Evolutionary conservation across 2,888 invertebrate species (phyloP).

Genomic region (Diabrotica balteata): DNA sequence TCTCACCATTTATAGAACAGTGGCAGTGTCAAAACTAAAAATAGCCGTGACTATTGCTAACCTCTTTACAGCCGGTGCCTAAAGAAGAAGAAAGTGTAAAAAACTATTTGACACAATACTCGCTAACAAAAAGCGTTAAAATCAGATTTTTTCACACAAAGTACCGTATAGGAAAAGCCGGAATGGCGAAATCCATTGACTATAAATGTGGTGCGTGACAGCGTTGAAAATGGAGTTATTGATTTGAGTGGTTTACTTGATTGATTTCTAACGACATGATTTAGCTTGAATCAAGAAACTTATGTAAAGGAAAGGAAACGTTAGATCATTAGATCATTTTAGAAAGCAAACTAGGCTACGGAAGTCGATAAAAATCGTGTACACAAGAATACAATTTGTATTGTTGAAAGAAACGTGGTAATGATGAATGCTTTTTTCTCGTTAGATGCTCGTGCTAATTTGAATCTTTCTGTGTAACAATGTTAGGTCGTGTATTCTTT

Average conservation of each 20-base stretch:
- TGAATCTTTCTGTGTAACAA: neutral
- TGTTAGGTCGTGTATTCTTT: too few species aligned
- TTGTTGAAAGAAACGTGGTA: conserved; percentile 2
- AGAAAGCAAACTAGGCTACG: conserved; percentile 23
- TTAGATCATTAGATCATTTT: conserved; percentile 22
- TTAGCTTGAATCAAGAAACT: conserved; percentile 11
- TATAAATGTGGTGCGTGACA: neutral
- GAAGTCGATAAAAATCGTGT: conserved; percentile 23
- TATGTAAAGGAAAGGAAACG: conserved; percentile 21
- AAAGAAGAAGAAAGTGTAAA: too few species aligned
- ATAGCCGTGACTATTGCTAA: too few species aligned
- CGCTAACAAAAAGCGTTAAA: too few species aligned
- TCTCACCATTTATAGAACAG: too few species aligned
- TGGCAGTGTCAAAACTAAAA: too few species aligned
- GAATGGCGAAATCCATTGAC: too few species aligned
- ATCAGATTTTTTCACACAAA: too few species aligned
- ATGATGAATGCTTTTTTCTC: conserved; percentile 9
- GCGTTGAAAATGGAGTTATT: conserved; percentile 7
- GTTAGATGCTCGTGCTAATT: conserved; percentile 1
- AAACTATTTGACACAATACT: too few species aligned
- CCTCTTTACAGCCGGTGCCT: too few species aligned
- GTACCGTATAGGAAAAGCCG: too few species aligned
- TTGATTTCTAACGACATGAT: conserved; percentile 30
- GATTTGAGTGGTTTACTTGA: conserved; percentile 21
- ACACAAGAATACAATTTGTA: conserved; percentile 11